Percentiles rank a stretch among this genome's conserved stretches.
Evolutionary conservation across 2,888 invertebrate genomes (phyloP).

Genomic region (Caradrina kadenii): DNA sequence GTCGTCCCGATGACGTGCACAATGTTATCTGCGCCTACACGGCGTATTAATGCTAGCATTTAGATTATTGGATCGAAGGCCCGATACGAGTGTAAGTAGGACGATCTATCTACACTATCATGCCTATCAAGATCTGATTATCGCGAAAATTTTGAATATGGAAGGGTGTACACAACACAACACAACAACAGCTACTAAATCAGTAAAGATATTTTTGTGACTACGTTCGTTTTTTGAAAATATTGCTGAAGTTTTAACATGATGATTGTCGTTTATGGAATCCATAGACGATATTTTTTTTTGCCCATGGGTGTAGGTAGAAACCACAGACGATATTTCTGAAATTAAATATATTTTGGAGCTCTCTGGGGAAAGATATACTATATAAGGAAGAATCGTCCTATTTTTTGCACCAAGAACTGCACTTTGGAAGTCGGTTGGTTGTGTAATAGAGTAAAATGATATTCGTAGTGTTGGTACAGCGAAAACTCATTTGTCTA

Average conservation of each 20-base stretch:
- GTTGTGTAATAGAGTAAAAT: constrained; percentile 10
- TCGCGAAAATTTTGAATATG: constrained; percentile 20
- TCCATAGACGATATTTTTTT: no score
- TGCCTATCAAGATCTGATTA: constrained; percentile 20
- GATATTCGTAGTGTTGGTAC: constrained; percentile 1
- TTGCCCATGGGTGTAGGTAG: no score
- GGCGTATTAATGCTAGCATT: constrained; percentile 31
- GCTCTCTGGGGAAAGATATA: neutral
- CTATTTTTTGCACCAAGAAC: constrained; percentile 3
- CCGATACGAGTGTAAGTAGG: constrained; percentile 48
- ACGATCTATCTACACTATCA: constrained; percentile 41
- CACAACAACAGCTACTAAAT: neutral
- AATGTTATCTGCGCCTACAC: constrained; percentile 39
- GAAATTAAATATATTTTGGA: no score
- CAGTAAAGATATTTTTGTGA: neutral
- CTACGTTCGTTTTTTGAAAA: no score
- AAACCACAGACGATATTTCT: no score
- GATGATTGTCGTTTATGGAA: no score
- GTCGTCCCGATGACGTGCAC: constrained; percentile 43
- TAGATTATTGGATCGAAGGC: constrained; percentile 51
- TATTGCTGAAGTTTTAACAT: no score
- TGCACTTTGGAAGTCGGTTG: neutral
- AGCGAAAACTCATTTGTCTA: constrained; percentile 3
- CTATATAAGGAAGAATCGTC: constrained; percentile 1
- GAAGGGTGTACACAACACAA: no score